phyloP scores from a whole-genome alignment of 2,797 vertebrate genomes.

The Chaenodraco wilsoni region DNA sequence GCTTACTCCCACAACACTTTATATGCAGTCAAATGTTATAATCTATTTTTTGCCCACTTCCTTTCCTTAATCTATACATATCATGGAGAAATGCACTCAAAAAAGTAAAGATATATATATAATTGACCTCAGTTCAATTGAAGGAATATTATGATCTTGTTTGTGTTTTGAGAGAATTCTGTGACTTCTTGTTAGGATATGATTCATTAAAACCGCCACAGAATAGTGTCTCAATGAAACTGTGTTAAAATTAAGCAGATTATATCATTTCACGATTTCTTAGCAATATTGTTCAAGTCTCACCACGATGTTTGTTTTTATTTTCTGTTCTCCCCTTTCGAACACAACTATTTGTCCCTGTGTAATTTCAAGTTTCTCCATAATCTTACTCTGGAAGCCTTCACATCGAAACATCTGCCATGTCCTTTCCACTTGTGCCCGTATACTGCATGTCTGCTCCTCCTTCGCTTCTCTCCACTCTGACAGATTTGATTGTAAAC shows the following conservation, averaged over 20 bases:
- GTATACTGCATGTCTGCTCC: slow-evolving; percentile 35
- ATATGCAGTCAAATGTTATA: slow-evolving; percentile 18
- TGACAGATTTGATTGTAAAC: slow-evolving; percentile 57
- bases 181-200: not conserved
- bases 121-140: not conserved
- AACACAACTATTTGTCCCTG: not conserved
- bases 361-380: not conserved
- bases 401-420: not conserved
- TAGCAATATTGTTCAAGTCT: not conserved
- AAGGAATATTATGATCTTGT: not conserved
- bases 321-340: not conserved
- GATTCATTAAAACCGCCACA: not conserved
- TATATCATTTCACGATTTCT: not conserved
- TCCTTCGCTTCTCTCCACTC: not conserved
- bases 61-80: not conserved
- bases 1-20: slow-evolving; percentile 9
- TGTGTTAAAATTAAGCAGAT: too few relatives aligned
- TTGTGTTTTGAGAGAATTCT: not conserved
- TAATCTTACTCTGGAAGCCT: not conserved
- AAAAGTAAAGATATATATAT: not conserved
- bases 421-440: slow-evolving; percentile 15
- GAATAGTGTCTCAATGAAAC: not conserved
- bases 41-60: not conserved
- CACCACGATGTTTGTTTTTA: accelerated
- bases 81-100: not conserved